These are phyloP conservation scores for Lipophrys pholis DNA, from an alignment of 2,113 vertebrate species.

Conservation along the genomic window DNA sequence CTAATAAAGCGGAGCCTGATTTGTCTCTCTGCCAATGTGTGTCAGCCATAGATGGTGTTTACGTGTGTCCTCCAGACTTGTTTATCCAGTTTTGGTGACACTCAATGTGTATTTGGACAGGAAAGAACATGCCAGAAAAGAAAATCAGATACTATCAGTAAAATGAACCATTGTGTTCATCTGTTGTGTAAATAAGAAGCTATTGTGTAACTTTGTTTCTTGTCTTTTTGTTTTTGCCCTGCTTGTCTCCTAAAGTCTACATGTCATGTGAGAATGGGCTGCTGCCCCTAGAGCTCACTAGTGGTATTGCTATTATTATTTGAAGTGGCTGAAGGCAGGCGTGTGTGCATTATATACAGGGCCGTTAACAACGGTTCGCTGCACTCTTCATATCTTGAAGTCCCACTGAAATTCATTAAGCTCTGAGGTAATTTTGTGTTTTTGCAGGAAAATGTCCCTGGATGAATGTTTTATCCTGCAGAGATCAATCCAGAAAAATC, in stretches of 20 bases:
- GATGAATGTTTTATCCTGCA: slow-evolving; percentile 28
- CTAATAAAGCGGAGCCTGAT: no score
- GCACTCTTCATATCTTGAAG: background rate
- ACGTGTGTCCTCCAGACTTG: slow-evolving; percentile 42
- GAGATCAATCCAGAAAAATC: slow-evolving; percentile 65
- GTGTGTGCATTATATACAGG: no score
- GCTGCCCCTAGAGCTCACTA: slow-evolving; percentile 49
- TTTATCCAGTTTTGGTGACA: slow-evolving; percentile 55
- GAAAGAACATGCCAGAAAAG: slow-evolving; percentile 55
- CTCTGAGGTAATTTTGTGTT: slow-evolving; percentile 2
- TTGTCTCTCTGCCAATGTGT: background rate
- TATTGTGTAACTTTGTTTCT: slow-evolving; percentile 56
- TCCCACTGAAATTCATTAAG: slow-evolving; percentile 40
- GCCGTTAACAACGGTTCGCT: slow-evolving; percentile 1
- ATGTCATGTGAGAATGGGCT: slow-evolving; percentile 32
- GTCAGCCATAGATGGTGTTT: slow-evolving; percentile 1
- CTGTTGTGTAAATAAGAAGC: background rate
- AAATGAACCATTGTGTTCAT: slow-evolving; percentile 47
- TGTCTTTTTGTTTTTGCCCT: slow-evolving; percentile 27
- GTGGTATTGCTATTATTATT: slow-evolving; percentile 8
- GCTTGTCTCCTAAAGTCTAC: slow-evolving; percentile 39
- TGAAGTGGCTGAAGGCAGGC: slow-evolving; percentile 9
- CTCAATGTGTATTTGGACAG: slow-evolving; percentile 34
- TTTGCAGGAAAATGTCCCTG: background rate
- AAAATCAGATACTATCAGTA: slow-evolving; percentile 47